A percentile compares a stretch with the other conserved stretches of the same genome.
Conservation (phyloP, 2,888 invertebrate species). For the Tanytarsus gracilentus region DNA sequence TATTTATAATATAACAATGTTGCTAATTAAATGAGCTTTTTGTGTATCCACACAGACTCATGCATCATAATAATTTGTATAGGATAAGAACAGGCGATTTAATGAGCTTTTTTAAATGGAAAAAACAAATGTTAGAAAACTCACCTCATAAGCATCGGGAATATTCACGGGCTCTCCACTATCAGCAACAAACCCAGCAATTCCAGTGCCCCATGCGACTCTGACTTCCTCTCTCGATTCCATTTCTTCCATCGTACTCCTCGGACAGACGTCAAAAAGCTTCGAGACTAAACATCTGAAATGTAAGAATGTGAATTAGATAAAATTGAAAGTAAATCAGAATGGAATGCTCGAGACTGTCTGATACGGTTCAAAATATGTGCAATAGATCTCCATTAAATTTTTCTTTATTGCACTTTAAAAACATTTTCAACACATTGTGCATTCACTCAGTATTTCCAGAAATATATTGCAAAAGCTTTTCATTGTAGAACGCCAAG, state of each 20-base stretch:
- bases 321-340: background rate
- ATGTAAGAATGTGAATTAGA: background rate
- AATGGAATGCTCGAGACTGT: background rate
- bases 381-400: too few species aligned
- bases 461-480: too few species aligned
- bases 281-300: conserved; percentile 79
- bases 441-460: too few species aligned
- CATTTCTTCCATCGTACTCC: conserved; percentile 86
- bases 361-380: too few species aligned
- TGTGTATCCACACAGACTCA: too few species aligned
- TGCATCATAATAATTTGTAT: too few species aligned
- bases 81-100: too few species aligned
- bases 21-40: too few species aligned
- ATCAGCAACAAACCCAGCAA: conserved; percentile 89
- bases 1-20: too few species aligned
- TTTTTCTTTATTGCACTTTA: too few species aligned
- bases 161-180: conserved; percentile 90
- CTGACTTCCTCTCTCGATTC: conserved; percentile 85
- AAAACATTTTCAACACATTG: too few species aligned
- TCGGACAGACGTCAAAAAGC: conserved; percentile 89
- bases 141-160: conserved; percentile 87
- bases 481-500: too few species aligned
- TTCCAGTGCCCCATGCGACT: conserved; percentile 91
- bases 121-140: conserved; percentile 28
- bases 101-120: background rate